Evolutionary conservation across 2,888 invertebrate species (phyloP), one percentile per base, ranked within the genome.

Genomic region (Aspidiotus destructor): DNA sequence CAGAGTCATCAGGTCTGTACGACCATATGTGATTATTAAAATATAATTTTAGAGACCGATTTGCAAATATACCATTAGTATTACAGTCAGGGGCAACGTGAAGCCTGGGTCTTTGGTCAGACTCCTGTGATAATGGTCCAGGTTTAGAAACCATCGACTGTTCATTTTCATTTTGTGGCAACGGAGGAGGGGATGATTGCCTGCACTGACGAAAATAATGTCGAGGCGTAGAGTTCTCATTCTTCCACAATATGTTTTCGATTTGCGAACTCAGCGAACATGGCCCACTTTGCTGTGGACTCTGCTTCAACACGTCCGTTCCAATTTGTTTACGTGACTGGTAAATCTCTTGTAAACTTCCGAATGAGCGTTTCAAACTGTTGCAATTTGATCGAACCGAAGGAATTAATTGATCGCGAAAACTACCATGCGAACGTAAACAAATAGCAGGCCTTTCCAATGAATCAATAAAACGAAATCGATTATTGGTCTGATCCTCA

Each of bases 1-100:
- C 92, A 1, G 90, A 89, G 76, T 92, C 92, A 75, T 87, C 83
- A 62, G 85, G 81, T 73, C 75, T 80, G 77, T 74, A 81, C 79
- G 70, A 58, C 67, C 67, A 67, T 9, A 67, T 40, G 48, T 57
- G 70, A 65, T 57, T 60, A 48, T 63, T 70, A 62, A 69, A 68
- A 57, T 61, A 55, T 60, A 67, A 63, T 55, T 48, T 65, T 62
- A 48, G 64, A 44, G 41, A 60, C 13, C 52, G 48, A 65, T 62
- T 65, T 54, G 67, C 69, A 8, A 55, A 62, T 11, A 44, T 61
- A 17, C 58, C 68, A 62, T 48, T 48, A 17, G 63, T 48, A 15
- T 57, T 53, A 40, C 16, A 54, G 63, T 55, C 52, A 48, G 63
- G 60, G 16, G 16, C 16, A 54, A 62, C 62, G 28, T 60, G 55